These are phyloP conservation scores for Parambassis ranga DNA, from an alignment of 2,797 vertebrate genomes.

Conservation along the genomic window DNA sequence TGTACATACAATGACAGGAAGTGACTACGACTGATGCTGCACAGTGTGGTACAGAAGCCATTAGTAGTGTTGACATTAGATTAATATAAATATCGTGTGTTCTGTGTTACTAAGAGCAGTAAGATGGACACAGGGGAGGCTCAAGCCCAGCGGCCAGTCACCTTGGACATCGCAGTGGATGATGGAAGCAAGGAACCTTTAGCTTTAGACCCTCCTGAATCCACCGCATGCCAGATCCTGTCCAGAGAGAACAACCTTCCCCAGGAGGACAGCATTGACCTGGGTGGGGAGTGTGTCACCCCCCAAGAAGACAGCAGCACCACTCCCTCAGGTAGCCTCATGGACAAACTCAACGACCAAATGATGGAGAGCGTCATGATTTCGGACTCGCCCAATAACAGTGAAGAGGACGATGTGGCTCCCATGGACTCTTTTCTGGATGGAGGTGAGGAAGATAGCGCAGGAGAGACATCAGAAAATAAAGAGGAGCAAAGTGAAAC, in stretches of 20 bases:
- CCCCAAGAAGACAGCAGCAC: conserved; percentile 84
- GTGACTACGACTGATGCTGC: neutral
- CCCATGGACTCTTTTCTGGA: conserved; percentile 86
- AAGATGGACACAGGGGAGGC: conserved; percentile 76
- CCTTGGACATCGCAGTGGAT: conserved; percentile 74
- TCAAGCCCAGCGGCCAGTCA: conserved; percentile 74
- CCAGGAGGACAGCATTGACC: conserved; percentile 91
- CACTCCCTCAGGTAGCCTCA: conserved; percentile 81
- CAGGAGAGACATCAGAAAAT: neutral
- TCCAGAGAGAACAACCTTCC: conserved; percentile 70
- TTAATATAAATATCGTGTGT: neutral
- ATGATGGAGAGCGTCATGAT: conserved; percentile 99
- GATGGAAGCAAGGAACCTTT: conserved; percentile 38
- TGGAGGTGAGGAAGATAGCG: conserved; percentile 42
- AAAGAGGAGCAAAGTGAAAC: conserved; percentile 25
- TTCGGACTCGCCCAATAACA: conserved; percentile 94
- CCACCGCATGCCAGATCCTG: conserved; percentile 19
- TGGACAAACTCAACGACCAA: conserved; percentile 92
- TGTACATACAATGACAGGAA: conserved; percentile 18
- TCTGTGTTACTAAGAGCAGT: conserved; percentile 23
- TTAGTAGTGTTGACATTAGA: neutral
- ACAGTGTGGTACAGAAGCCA: neutral
- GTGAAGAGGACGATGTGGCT: conserved; percentile 90
- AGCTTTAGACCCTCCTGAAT: conserved; percentile 1
- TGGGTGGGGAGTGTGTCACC: conserved; percentile 84